Conservation (phyloP, 2,113 vertebrate genomes). For the Eleginops maclovinus region DNA sequence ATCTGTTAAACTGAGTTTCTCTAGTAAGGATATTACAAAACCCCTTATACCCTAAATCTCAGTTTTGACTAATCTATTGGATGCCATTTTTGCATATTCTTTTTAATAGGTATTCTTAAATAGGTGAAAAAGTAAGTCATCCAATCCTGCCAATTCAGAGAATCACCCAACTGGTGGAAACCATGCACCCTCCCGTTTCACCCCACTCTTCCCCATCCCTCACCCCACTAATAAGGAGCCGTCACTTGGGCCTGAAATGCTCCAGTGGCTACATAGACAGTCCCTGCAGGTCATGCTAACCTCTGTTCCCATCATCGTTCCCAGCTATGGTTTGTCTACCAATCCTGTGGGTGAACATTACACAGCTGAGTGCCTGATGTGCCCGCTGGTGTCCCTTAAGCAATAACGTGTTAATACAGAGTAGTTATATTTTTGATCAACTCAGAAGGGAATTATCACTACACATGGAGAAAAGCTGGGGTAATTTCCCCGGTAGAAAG, state of each 20-base stretch:
- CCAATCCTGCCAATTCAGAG: background rate
- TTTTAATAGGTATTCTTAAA: slow-evolving; percentile 1
- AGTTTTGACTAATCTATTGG: background rate
- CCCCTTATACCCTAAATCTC: background rate
- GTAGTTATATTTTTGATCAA: slow-evolving; percentile 51
- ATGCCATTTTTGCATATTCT: background rate
- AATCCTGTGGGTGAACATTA: slow-evolving; percentile 34
- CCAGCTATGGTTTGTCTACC: slow-evolving; percentile 28
- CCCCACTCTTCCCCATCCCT: slow-evolving; percentile 3
- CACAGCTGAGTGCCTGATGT: slow-evolving; percentile 45
- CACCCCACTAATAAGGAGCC: slow-evolving; percentile 45
- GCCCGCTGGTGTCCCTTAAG: slow-evolving; percentile 42
- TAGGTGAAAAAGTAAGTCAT: background rate
- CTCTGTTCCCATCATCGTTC: slow-evolving; percentile 27
- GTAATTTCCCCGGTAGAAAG: slow-evolving; percentile 32
- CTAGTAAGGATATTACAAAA: too few relatives aligned
- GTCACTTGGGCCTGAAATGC: slow-evolving; percentile 35
- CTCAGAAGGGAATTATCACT: slow-evolving; percentile 44
- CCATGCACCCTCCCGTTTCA: background rate
- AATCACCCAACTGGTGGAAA: slow-evolving; percentile 15
- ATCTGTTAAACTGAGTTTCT: too few relatives aligned
- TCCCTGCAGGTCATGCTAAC: slow-evolving; percentile 14
- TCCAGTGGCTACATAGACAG: slow-evolving; percentile 25
- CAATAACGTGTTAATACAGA: slow-evolving; percentile 34
- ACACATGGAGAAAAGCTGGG: slow-evolving; percentile 26